Evolutionary conservation across 1,140 invertebrate genomes (phyloP).

Genomic region (Conopomorpha cramerella): DNA sequence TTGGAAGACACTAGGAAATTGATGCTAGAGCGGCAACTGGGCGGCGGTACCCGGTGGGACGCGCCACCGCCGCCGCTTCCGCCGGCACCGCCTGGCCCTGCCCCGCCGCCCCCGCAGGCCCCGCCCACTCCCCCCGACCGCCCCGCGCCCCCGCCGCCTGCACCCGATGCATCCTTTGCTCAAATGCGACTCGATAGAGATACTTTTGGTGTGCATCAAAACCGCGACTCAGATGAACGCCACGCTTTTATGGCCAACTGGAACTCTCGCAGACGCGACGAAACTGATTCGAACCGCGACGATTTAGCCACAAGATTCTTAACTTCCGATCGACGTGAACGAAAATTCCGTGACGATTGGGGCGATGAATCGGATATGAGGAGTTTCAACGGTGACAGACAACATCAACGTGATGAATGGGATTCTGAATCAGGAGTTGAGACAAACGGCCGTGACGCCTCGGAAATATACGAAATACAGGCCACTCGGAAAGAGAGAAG

Average conservation of each 20-base stretch:
- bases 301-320: conserved; percentile 46
- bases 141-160: conserved; percentile 40
- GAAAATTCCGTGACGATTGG: conserved; percentile 39
- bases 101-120: conserved; percentile 70
- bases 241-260: conserved; percentile 70
- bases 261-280: conserved; percentile 65
- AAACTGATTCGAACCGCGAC: conserved; percentile 29
- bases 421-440: conserved; percentile 61
- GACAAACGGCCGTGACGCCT: conserved; percentile 40
- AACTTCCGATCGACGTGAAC: conserved; percentile 34
- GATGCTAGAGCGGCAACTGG: conserved; percentile 83
- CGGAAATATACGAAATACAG: conserved; percentile 53
- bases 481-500: conserved; percentile 33
- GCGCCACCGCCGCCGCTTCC: conserved; percentile 66
- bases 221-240: conserved; percentile 57
- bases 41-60: conserved; percentile 45
- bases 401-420: conserved; percentile 55
- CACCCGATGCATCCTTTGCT: conserved; percentile 66
- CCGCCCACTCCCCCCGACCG: conserved; percentile 62
- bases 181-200: conserved; percentile 71
- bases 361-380: conserved; percentile 55
- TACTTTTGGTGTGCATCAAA: conserved; percentile 69
- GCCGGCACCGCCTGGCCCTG: conserved; percentile 69
- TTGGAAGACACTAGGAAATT: conserved; percentile 84
- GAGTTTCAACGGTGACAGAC: conserved; percentile 43